Evolutionary conservation across 2,888 invertebrate species (phyloP).

Genomic region (Electrophaes corylata): DNA sequence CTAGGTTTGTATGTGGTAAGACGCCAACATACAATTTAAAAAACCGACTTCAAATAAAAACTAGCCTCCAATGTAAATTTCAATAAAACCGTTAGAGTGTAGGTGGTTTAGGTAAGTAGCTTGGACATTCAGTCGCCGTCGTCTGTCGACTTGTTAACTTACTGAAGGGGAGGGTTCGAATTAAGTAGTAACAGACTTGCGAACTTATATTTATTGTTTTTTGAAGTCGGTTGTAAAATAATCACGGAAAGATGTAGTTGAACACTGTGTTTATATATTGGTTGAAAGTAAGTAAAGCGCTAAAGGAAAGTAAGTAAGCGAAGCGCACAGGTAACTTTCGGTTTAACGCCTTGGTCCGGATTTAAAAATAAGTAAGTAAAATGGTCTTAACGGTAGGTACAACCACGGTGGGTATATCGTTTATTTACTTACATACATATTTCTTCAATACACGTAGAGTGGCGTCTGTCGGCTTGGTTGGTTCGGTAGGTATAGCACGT

Average conservation of each 20-base stretch:
- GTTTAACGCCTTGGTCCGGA: slow-evolving; percentile 39
- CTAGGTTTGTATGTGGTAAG: slow-evolving; percentile 85
- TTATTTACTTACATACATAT: slow-evolving; percentile 33
- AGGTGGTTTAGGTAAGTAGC: slow-evolving; percentile 15
- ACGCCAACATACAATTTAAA: slow-evolving; percentile 76
- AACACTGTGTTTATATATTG: slow-evolving; percentile 33
- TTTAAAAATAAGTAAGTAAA: slow-evolving; percentile 35
- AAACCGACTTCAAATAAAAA: slow-evolving; percentile 30
- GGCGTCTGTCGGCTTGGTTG: slow-evolving; percentile 65
- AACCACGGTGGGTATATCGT: slow-evolving; percentile 61
- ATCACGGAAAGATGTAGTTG: slow-evolving; percentile 29
- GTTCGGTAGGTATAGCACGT: slow-evolving; percentile 65
- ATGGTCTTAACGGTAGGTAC: slow-evolving; percentile 62
- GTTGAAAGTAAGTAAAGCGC: slow-evolving; percentile 27
- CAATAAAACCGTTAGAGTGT: neutral
- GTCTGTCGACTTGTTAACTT: no score
- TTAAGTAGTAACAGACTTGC: neutral
- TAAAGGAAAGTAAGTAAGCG: slow-evolving; percentile 34
- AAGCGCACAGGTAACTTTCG: slow-evolving; percentile 41
- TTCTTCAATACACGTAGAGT: slow-evolving; percentile 27
- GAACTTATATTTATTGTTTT: neutral
- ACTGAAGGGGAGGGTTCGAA: neutral
- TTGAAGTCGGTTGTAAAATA: slow-evolving; percentile 30
- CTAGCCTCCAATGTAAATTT: neutral
- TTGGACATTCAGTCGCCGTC: no score